Base-by-base conservation (phyloP, 1,140 invertebrate genomes). In the Teleogryllus occipitalis region DNA sequence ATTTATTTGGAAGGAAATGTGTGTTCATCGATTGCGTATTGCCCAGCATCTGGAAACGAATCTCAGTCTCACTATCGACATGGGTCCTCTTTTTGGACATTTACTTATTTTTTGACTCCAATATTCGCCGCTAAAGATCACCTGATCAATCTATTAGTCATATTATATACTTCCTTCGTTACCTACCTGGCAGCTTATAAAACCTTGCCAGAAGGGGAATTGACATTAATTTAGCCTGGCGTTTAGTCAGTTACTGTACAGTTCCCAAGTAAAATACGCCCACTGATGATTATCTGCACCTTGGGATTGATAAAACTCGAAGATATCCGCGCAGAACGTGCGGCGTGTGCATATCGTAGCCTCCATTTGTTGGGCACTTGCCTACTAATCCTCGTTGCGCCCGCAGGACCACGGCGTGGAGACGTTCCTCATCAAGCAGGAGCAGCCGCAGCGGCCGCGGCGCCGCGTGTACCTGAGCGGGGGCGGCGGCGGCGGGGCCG, bases 381-480 rank as follows among this genome's bases (percentile, higher is more conserved):
- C 27, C 27, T 39, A 39, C 27, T 18, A 21, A n/a, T 77, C 1
- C 10, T 72, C 14, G 1, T 72, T 72, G 1, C n/a, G 1, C 74
- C 75, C 80, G 81, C 88, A 89, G 83, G 94, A 97, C 81, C 91
- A 96, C 79, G 92, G 94, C 81, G 91, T 98, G n/a, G 91, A 93
- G 82, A 98, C 97, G 2, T 98, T 93, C 87, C 88, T 99, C n/a
- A 97, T 99, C 79, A 95, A 94, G 84, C 91, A 93, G 80, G 89
- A 91, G 2, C 94, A 96, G 82, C 94, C 94, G 0, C 87, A 93
- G 80, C 87, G 89, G 82, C 88, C 89, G 0, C 86, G 90, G 78
- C 88, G 89, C 74, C 83, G 88, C 75, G 80, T 79, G 49, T 80
- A 39, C 74, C 76, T 79, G 81, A 79, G 39, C 54, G 73, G 39